Conservation (phyloP, 2,888 invertebrate genomes). For the Cryptocephalus primarius region DNA sequence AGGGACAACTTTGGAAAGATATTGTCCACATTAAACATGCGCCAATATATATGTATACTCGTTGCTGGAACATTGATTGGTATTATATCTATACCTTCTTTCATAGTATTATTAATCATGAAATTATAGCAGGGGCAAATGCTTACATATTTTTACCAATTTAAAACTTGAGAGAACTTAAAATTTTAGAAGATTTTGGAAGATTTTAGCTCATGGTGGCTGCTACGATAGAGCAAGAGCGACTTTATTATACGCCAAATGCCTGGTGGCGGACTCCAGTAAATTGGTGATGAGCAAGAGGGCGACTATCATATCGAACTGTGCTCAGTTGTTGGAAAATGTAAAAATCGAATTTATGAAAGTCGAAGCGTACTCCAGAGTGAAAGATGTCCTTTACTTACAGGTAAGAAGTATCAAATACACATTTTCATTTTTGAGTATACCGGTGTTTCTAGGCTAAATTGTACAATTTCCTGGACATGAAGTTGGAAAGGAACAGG, state of each 20-base stretch:
- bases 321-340: slow-evolving; percentile 50
- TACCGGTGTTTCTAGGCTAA: slow-evolving; percentile 44
- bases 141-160: no score
- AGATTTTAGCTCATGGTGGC: slow-evolving; percentile 69
- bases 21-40: no score
- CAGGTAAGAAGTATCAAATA: slow-evolving; percentile 39
- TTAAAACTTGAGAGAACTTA: no score
- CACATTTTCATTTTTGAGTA: background rate
- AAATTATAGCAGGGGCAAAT: no score
- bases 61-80: no score
- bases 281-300: slow-evolving; percentile 38
- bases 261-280: slow-evolving; percentile 57
- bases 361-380: slow-evolving; percentile 64
- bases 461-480: slow-evolving; percentile 63
- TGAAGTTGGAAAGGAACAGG: slow-evolving; percentile 62
- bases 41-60: no score
- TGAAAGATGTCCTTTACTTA: slow-evolving; percentile 62
- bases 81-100: no score
- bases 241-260: slow-evolving; percentile 65
- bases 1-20: no score
- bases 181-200: no score
- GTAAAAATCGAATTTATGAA: slow-evolving; percentile 61
- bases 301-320: slow-evolving; percentile 42
- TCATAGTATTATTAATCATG: no score
- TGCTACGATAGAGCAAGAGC: slow-evolving; percentile 71